phyloP scores from a whole-genome alignment of 2,888 invertebrate genomes.

The Yponomeuta cagnagella region DNA sequence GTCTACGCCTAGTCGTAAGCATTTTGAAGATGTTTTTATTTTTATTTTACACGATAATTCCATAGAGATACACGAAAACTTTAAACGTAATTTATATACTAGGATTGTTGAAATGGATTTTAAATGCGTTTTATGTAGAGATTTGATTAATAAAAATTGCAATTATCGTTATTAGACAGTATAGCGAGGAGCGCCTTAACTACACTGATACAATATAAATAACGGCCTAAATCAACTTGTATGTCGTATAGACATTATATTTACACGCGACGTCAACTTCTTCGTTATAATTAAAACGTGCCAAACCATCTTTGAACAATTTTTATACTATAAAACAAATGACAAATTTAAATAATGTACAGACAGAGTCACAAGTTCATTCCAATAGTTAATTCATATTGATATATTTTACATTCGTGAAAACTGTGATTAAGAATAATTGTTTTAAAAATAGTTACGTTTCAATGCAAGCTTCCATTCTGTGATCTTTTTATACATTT shows the following conservation, averaged over 20 bases:
- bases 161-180: background rate
- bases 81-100: too few species aligned
- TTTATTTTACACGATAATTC: too few species aligned
- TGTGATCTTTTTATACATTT: slow-evolving; percentile 47
- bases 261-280: background rate
- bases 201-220: background rate
- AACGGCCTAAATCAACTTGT: background rate
- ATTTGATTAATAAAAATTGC: background rate
- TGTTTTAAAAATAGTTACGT: slow-evolving; percentile 20
- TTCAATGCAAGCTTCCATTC: slow-evolving; percentile 53
- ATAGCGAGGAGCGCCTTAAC: background rate
- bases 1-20: too few species aligned
- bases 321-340: background rate
- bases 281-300: background rate
- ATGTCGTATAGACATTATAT: background rate
- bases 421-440: slow-evolving; percentile 28
- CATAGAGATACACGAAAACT: too few species aligned
- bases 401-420: background rate
- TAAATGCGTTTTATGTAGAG: background rate
- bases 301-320: background rate
- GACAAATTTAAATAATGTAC: background rate
- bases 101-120: too few species aligned
- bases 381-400: slow-evolving; percentile 2
- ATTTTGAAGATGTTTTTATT: too few species aligned
- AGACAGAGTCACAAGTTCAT: background rate